Evolutionary conservation across 1,140 invertebrate species (phyloP).

Genomic region (Eupeodes corollae): DNA sequence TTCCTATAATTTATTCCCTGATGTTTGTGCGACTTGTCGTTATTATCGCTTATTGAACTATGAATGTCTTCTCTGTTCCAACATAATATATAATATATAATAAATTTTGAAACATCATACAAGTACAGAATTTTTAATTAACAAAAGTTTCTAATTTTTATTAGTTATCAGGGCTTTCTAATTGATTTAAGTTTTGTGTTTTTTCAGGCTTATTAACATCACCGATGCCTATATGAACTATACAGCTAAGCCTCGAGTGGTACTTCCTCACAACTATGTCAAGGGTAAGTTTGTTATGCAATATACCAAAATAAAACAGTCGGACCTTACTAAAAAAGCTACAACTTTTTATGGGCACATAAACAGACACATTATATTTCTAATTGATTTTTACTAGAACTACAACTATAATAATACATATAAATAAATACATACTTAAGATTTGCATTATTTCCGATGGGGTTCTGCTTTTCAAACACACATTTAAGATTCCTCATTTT

Average conservation of each 20-base stretch:
- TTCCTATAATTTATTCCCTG: too few relatives aligned
- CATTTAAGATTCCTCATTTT: too few relatives aligned
- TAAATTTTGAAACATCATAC: too few relatives aligned
- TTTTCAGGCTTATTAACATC: constrained; percentile 33
- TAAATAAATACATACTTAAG: constrained; percentile 4
- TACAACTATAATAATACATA: constrained; percentile 2
- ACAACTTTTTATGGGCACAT: neutral
- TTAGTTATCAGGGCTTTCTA: too few relatives aligned
- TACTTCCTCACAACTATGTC: constrained; percentile 56
- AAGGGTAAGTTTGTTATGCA: constrained; percentile 46
- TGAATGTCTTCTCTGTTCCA: too few relatives aligned
- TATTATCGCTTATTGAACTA: too few relatives aligned
- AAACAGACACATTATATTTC: neutral
- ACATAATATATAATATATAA: too few relatives aligned
- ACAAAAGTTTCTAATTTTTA: too few relatives aligned
- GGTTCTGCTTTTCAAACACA: constrained; percentile 5
- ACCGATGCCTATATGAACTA: constrained; percentile 47
- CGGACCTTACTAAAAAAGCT: too few relatives aligned
- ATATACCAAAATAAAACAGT: neutral
- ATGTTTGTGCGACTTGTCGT: too few relatives aligned
- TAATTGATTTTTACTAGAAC: neutral
- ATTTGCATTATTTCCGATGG: constrained; percentile 3
- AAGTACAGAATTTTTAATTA: too few relatives aligned
- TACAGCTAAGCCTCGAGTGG: constrained; percentile 49
- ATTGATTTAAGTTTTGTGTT: constrained; percentile 6